Conservation (phyloP, 2,888 invertebrate species). For the Rapana venosa region DNA sequence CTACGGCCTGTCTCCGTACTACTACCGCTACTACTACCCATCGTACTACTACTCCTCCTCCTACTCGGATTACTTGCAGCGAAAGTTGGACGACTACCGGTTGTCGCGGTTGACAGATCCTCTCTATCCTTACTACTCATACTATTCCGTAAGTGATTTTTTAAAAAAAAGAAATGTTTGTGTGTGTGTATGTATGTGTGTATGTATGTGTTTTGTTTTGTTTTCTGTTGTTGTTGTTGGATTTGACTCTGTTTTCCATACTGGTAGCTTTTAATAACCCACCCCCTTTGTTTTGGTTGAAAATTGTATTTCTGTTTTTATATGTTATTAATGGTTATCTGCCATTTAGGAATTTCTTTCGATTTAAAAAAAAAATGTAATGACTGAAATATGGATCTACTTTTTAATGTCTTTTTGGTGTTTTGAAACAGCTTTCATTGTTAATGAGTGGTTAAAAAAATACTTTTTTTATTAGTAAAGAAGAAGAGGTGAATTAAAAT, state of each 20-base stretch:
- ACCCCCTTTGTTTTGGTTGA: no score
- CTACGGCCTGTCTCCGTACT: slow-evolving; percentile 47
- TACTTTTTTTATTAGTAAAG: no score
- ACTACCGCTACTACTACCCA: slow-evolving; percentile 32
- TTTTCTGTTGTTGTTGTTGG: background rate
- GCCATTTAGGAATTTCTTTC: no score
- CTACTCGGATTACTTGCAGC: slow-evolving; percentile 38
- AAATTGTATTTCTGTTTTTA: no score
- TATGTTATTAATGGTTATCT: no score
- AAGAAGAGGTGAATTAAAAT: no score
- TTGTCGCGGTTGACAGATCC: background rate
- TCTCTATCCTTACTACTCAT: background rate
- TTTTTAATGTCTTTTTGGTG: no score
- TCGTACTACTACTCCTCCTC: slow-evolving; percentile 28
- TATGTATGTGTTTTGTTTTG: background rate
- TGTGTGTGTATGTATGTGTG: background rate
- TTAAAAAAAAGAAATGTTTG: background rate
- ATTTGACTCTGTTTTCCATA: background rate
- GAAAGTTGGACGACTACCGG: slow-evolving; percentile 16
- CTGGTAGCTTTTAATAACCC: background rate
- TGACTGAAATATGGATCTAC: no score
- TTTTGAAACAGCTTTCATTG: no score
- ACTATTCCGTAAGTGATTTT: slow-evolving; percentile 20
- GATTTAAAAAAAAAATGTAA: no score
- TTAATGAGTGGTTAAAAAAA: no score